Base-by-base conservation (phyloP, 2,888 invertebrate genomes). In the Orchestes rusci region DNA sequence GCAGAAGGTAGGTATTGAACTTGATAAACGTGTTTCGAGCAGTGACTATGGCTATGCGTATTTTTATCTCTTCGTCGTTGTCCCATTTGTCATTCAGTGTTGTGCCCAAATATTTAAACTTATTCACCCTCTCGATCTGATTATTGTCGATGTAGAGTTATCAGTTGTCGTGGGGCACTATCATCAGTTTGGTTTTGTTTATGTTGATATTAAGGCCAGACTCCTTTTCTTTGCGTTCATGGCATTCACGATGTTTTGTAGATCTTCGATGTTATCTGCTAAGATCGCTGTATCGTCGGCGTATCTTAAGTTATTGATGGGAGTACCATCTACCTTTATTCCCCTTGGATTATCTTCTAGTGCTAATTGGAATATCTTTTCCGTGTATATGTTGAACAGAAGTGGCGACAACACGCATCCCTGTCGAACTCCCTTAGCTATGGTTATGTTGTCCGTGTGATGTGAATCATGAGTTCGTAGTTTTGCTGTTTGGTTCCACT, bases 71-170 rank as follows among this genome's bases (percentile, higher is more conserved):
- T 35, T 35, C 30, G 18, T 39, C 30, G 16, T 30, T 30, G 18
- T 39, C 17, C 28, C 28, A 38, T 38, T 28, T 23, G 16, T 15
- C 28, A 16, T 38, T 27, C 4, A 38, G 16, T 15, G 28, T 38
- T 16, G 39, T 17, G 29, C 39, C 39, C 23, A 40, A 18, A n/a
- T 40, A 40, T 40, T 40, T 40, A n/a, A 40, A 40, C 20, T 33
- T 40, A 18, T 20, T 40, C 4, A 31, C 40, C 19, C 33, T 40
- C 30, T 39, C 30, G 16, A 39, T 39, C 39, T 30, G 5, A 8
- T 39, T 29, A 4, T 29, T 39, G 17, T 39, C 31, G 30, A 39
- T 17, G 4, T 13, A 38, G 38, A 27, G 38, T 23, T 28, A 10
- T 30, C 10, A 30, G 13, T 30, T 30, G 18, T 39, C 30, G 18